Conservation (phyloP, 2,113 vertebrate genomes). For the Ovis canadensis region DNA sequence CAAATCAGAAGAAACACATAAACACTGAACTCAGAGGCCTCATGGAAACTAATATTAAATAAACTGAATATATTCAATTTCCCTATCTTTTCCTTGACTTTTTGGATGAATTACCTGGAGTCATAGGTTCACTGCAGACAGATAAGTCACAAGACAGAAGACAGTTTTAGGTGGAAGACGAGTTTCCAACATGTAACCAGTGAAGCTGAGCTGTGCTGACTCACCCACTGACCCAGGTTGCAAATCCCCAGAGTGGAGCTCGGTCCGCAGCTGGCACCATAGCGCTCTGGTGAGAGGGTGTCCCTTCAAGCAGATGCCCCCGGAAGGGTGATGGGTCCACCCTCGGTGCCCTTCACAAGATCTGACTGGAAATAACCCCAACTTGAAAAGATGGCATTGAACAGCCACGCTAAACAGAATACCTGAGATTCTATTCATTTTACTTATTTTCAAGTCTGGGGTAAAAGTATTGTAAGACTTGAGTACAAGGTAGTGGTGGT, state of each 20-base stretch:
- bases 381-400: background rate
- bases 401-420: background rate
- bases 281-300: background rate
- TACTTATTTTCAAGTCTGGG: background rate
- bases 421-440: background rate
- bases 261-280: accelerated
- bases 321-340: background rate
- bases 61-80: background rate
- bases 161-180: background rate
- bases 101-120: background rate
- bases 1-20: slow-evolving; percentile 13
- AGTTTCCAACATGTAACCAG: background rate
- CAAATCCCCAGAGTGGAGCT: background rate
- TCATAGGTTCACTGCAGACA: background rate
- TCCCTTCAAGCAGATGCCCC: background rate
- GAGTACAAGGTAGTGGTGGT: background rate
- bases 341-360: background rate
- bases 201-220: background rate
- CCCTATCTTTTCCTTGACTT: background rate
- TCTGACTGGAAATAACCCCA: background rate
- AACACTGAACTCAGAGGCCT: background rate
- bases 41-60: background rate
- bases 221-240: background rate
- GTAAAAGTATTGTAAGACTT: background rate
- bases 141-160: background rate